Evolutionary conservation across 2,797 vertebrate genomes (phyloP), one percentile per base, ranked within the genome.

Genomic region (Kryptopterus vitreolus): DNA sequence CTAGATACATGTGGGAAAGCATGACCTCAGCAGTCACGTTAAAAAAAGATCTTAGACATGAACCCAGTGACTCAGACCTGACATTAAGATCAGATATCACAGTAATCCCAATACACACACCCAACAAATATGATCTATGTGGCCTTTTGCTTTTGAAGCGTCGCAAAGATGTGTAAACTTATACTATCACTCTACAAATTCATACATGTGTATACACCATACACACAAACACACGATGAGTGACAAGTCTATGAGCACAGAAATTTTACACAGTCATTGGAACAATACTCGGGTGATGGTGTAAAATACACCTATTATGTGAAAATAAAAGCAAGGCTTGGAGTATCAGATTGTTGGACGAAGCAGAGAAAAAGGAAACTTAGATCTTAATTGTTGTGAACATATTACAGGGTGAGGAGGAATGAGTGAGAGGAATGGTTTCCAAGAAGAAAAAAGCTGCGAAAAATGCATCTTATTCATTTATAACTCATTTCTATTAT

Each of bases 31-130:
- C 77, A 80, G 71, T 43, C 38, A 76, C 78, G 74, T 78, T 63
- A 78, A 66, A 43, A 66, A 57, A 61, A 35, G 82, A 78, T 55
- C 68, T 35, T 62, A 83, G 59, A 55, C 9, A 18, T 77, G 72
- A 78, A 76, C 78, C 52, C 71, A 63, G 31, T 76, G 83, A 85
- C 65, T 76, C 82, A 74, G 50, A 74, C 46, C 35, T 18, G 33
- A 53, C 5, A 82, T 83, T 80, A 82, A 74, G 24, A 80, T 83
- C 82, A 86, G 73, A 61, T 75, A 79, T 76, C 58, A 81, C 53
- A 43, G 78, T 80, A 83, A 77, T 73, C 65, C 62, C 13, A 57
- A 35, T 57, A 63, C 63, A 70, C 8, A 59, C 22, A 29, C 38
- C 11, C 26, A 15, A 16, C 48, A 48, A 38, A 73, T 52, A 65